Percentiles rank a stretch among this genome's conserved stretches.
These are phyloP conservation scores for Polymixis lichenea DNA, from an alignment of 2,888 invertebrate genomes.

Conservation along the genomic window DNA sequence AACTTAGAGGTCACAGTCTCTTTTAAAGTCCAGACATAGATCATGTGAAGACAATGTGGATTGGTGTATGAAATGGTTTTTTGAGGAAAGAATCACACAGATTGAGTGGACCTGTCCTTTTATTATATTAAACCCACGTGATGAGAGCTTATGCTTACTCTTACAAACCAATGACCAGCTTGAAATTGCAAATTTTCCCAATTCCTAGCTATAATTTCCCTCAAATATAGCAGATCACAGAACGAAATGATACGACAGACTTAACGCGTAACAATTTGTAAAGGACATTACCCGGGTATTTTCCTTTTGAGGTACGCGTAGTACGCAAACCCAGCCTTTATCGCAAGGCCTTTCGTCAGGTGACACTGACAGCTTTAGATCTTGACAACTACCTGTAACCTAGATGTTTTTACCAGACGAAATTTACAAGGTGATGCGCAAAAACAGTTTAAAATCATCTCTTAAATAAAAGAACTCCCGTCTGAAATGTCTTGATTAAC, in stretches of 20 bases:
- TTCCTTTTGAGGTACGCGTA: constrained; percentile 27
- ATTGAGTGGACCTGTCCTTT: background rate
- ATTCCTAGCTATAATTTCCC: background rate
- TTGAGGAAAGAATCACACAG: too few relatives aligned
- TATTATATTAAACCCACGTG: background rate
- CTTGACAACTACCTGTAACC: constrained; percentile 23
- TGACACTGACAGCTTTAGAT: constrained; percentile 57
- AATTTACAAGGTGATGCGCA: constrained; percentile 19
- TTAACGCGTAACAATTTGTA: constrained; percentile 25
- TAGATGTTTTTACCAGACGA: constrained; percentile 20
- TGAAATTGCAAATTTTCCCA: background rate
- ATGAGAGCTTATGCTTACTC: background rate
- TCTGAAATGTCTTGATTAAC: constrained; percentile 14
- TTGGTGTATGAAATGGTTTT: too few relatives aligned
- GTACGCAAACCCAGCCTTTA: constrained; percentile 26
- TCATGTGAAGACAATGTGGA: too few relatives aligned
- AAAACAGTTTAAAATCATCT: constrained; percentile 5
- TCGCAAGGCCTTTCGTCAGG: constrained; percentile 52
- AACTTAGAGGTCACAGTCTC: too few relatives aligned
- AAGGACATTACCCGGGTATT: constrained; percentile 26
- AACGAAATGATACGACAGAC: constrained; percentile 7
- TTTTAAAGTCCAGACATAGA: too few relatives aligned
- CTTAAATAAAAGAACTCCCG: background rate
- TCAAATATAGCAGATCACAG: background rate
- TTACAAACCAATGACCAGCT: background rate